These are phyloP conservation scores for Leptinotarsa lineolata DNA, from an alignment of 1,140 invertebrate genomes.

Conservation along the genomic window DNA sequence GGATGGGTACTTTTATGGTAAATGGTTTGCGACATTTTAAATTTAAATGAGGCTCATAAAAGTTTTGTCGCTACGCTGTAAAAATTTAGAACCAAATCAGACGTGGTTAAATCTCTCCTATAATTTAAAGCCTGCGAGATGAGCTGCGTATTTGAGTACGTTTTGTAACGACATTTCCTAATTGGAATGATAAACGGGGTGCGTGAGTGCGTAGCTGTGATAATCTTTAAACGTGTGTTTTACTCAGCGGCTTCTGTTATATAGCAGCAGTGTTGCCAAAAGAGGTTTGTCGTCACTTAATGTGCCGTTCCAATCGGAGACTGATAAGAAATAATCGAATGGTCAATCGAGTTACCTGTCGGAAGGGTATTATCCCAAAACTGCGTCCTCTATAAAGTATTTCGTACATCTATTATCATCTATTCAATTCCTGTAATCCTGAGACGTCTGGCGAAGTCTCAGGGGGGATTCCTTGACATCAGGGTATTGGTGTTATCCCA, in stretches of 20 bases:
- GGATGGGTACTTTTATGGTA: constrained; percentile 31
- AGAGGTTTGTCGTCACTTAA: background rate
- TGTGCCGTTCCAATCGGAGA: too few species aligned
- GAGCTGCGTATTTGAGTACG: constrained; percentile 19
- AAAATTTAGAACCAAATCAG: constrained; percentile 33
- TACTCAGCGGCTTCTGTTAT: constrained; percentile 16
- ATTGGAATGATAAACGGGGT: constrained; percentile 38
- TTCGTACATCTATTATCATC: too few species aligned
- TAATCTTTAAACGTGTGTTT: constrained; percentile 34
- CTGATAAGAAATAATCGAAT: constrained; percentile 33
- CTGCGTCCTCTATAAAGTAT: too few species aligned
- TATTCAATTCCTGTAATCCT: too few species aligned
- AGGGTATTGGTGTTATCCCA: too few species aligned
- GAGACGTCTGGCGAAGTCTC: too few species aligned
- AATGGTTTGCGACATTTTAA: constrained; percentile 37
- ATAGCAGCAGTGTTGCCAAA: background rate
- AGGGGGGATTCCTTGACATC: too few species aligned
- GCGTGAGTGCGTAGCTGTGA: constrained; percentile 26
- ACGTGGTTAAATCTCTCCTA: constrained; percentile 30
- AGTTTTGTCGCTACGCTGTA: constrained; percentile 26
- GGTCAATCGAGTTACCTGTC: background rate
- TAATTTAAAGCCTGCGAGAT: constrained; percentile 33
- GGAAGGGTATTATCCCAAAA: too few species aligned
- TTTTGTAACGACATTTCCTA: constrained; percentile 38
- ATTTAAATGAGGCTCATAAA: constrained; percentile 40